Conservation (phyloP, 2,888 invertebrate species). For the Meliscaeva auricollis region DNA sequence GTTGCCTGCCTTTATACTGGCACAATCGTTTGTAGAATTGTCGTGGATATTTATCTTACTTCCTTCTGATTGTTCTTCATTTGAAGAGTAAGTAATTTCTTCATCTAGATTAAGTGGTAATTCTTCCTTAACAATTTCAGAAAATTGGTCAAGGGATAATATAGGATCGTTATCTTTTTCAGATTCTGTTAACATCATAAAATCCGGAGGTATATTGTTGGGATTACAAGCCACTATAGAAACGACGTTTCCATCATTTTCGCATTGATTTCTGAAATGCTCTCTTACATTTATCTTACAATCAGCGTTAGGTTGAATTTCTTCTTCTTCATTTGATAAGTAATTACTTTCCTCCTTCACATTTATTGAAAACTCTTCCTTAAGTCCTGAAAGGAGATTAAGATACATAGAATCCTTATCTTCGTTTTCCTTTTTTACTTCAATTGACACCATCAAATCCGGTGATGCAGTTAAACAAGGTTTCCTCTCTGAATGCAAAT, state of each 20-base stretch:
- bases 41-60: too few species aligned
- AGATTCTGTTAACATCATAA: background rate
- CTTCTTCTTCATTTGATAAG: too few species aligned
- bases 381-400: background rate
- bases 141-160: background rate
- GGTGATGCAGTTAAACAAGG: background rate
- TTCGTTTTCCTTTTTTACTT: conserved; percentile 1
- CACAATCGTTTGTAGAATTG: too few species aligned
- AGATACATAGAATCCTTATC: background rate
- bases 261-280: too few species aligned
- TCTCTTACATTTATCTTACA: too few species aligned
- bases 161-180: background rate
- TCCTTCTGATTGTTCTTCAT: background rate
- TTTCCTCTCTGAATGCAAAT: conserved; percentile 78
- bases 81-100: background rate
- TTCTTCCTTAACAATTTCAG: background rate
- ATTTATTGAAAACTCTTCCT: background rate
- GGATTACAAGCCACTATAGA: too few species aligned
- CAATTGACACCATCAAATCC: background rate
- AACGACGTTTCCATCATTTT: too few species aligned
- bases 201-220: background rate
- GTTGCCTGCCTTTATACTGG: too few species aligned
- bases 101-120: background rate
- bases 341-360: too few species aligned
- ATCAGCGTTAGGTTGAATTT: too few species aligned